A percentile compares a stretch with the other conserved stretches of the same genome.
Conservation (phyloP, 2,888 invertebrate genomes). For the Cyaniris semiargus region DNA sequence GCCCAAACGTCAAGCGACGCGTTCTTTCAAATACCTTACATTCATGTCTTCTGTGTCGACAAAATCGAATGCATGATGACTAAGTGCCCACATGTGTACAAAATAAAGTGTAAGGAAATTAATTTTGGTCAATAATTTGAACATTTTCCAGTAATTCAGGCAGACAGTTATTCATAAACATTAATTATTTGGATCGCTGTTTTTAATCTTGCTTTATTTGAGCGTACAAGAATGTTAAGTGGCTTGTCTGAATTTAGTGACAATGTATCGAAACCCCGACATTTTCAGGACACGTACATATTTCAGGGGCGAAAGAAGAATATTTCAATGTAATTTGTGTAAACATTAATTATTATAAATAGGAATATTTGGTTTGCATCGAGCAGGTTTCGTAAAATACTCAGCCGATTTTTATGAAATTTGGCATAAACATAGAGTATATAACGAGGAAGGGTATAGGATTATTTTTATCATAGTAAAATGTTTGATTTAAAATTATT, state of each 20-base stretch:
- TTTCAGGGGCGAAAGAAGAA: background rate
- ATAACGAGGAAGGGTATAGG: too few species aligned
- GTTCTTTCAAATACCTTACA: too few species aligned
- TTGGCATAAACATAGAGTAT: too few species aligned
- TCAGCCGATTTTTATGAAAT: too few species aligned
- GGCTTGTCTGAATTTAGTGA: background rate
- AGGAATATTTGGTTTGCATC: background rate
- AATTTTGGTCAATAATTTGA: background rate
- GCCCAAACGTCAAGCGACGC: too few species aligned
- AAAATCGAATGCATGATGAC: too few species aligned
- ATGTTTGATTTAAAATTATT: too few species aligned
- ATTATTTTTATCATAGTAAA: too few species aligned
- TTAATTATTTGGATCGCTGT: background rate
- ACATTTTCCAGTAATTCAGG: background rate
- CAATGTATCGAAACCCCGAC: background rate
- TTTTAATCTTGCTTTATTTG: background rate
- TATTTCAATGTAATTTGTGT: background rate
- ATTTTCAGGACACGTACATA: constrained; percentile 16
- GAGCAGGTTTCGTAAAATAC: too few species aligned
- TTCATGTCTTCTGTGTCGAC: too few species aligned
- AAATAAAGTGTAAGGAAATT: background rate
- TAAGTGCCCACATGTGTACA: too few species aligned
- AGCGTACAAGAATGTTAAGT: constrained; percentile 7
- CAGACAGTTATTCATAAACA: background rate
- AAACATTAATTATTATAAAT: background rate